Conservation (phyloP, 1,140 invertebrate genomes). For the Drosophila rufa region DNA sequence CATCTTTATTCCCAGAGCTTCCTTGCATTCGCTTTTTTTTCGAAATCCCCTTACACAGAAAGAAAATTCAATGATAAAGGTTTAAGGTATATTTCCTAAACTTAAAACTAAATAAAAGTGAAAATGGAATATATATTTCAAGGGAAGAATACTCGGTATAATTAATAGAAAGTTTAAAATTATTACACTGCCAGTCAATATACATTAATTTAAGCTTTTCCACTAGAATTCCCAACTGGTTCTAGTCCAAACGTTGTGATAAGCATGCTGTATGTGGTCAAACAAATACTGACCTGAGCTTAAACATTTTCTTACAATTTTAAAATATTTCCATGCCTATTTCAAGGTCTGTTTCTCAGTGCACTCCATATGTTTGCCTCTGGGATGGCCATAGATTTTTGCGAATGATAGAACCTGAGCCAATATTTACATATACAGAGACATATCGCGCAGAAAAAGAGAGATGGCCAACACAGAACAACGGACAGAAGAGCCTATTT, state of each 20-base stretch:
- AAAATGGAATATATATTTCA: not conserved
- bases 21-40: constrained; percentile 12
- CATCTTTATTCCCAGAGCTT: constrained; percentile 11
- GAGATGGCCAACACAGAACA: constrained; percentile 38
- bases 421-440: constrained; percentile 74
- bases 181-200: not conserved
- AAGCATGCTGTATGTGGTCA: too few relatives aligned
- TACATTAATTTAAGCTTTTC: not conserved
- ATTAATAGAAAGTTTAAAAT: too few relatives aligned
- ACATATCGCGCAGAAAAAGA: constrained; percentile 23
- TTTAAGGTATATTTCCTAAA: not conserved
- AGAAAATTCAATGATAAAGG: not conserved
- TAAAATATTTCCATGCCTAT: too few relatives aligned
- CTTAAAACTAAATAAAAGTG: not conserved
- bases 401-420: constrained; percentile 74
- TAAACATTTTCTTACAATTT: not conserved
- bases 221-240: not conserved
- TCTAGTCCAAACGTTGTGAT: not conserved
- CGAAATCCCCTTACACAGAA: not conserved
- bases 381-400: constrained; percentile 72
- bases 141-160: too few relatives aligned
- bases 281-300: too few relatives aligned
- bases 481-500: constrained; percentile 52
- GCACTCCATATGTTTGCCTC: constrained; percentile 46
- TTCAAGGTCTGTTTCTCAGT: not conserved